A percentile compares a stretch with the other conserved stretches of the same genome.
phyloP scores from a whole-genome alignment of 2,888 invertebrate species.

The Graphium colonna region DNA sequence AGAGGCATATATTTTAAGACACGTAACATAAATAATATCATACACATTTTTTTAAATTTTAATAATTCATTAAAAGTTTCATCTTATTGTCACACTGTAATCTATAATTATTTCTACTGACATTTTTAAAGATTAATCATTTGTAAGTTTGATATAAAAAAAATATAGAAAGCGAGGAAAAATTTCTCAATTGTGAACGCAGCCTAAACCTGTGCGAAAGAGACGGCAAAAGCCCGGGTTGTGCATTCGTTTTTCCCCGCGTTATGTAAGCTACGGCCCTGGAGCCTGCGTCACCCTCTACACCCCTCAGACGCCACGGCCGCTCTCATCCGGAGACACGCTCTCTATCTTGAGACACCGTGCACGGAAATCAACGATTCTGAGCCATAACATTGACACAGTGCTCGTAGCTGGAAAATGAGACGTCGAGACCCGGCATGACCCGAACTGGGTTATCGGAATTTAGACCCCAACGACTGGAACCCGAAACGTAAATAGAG shows the following conservation, averaged over 20 bases:
- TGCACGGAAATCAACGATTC: slow-evolving; percentile 27
- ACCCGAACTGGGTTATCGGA: slow-evolving; percentile 45
- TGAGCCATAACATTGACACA: slow-evolving; percentile 27
- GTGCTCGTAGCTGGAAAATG: slow-evolving; percentile 32
- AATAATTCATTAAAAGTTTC: too few relatives aligned
- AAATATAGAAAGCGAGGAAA: slow-evolving; percentile 35
- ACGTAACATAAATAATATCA: too few relatives aligned
- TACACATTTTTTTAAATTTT: too few relatives aligned
- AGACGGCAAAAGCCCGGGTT: slow-evolving; percentile 52
- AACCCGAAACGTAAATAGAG: slow-evolving; percentile 43
- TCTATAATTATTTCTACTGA: too few relatives aligned
- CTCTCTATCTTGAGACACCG: slow-evolving; percentile 10
- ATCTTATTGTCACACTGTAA: too few relatives aligned
- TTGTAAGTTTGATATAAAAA: too few relatives aligned
- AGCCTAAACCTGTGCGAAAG: slow-evolving; percentile 52
- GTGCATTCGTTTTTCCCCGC: slow-evolving; percentile 72
- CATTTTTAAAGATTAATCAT: too few relatives aligned
- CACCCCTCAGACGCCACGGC: slow-evolving; percentile 21
- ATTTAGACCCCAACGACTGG: slow-evolving; percentile 43
- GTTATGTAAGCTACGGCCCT: slow-evolving; percentile 77
- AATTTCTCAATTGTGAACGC: slow-evolving; percentile 30
- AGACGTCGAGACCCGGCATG: slow-evolving; percentile 20
- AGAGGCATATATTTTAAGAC: too few relatives aligned
- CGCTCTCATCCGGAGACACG: slow-evolving; percentile 15
- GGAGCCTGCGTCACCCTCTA: slow-evolving; percentile 57